A percentile compares a stretch with the other conserved stretches of the same genome.
Evolutionary conservation across 2,888 invertebrate genomes (phyloP).

Genomic region (Drosophila quinaria): DNA sequence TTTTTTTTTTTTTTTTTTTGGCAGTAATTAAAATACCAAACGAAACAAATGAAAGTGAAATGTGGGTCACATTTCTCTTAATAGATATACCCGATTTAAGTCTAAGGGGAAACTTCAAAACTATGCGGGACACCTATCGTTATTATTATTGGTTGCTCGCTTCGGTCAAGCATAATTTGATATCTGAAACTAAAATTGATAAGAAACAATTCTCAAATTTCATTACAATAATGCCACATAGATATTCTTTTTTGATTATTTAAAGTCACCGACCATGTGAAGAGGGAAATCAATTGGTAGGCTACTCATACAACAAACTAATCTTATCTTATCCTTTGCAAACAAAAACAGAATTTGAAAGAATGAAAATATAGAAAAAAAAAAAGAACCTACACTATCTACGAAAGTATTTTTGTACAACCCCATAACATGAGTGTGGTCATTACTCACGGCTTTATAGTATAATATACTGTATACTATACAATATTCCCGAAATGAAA

Average conservation of each 20-base stretch:
- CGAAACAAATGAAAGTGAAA: slow-evolving; percentile 50
- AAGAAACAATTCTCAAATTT: slow-evolving; percentile 21
- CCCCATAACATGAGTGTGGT: slow-evolving; percentile 11
- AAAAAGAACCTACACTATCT: slow-evolving; percentile 60
- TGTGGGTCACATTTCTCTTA: slow-evolving; percentile 29
- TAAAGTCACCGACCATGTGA: slow-evolving; percentile 2
- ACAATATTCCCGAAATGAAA: not conserved
- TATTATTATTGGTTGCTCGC: not conserved
- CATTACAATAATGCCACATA: slow-evolving; percentile 25
- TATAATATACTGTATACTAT: not conserved
- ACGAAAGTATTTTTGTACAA: slow-evolving; percentile 34
- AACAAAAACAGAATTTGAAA: slow-evolving; percentile 27
- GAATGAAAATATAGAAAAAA: slow-evolving; percentile 33
- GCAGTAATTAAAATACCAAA: slow-evolving; percentile 29
- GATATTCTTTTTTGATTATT: slow-evolving; percentile 19
- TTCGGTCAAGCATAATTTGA: slow-evolving; percentile 26
- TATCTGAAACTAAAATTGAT: slow-evolving; percentile 7
- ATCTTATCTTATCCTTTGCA: slow-evolving; percentile 73
- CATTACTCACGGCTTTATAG: slow-evolving; percentile 45
- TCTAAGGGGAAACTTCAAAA: not conserved
- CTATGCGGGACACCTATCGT: slow-evolving; percentile 1
- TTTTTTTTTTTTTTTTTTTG: slow-evolving; percentile 1
- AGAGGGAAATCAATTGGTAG: slow-evolving; percentile 14
- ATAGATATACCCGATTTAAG: not conserved
- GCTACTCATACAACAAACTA: slow-evolving; percentile 25